These are phyloP conservation scores for Cossypha niveicapilla DNA, from an alignment of 2,797 vertebrate species.

Conservation along the genomic window DNA sequence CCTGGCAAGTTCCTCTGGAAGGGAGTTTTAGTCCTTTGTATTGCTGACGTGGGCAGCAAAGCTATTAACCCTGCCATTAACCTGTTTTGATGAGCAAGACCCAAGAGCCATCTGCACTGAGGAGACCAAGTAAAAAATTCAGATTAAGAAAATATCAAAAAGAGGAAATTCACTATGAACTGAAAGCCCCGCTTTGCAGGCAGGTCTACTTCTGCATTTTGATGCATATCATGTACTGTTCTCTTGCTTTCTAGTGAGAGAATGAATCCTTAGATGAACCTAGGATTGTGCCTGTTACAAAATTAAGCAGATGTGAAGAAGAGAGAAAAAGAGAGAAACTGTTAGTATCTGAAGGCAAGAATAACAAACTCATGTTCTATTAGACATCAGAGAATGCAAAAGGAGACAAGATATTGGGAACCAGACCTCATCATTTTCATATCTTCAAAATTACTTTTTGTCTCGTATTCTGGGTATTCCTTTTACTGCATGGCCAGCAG, in stretches of 20 bases:
- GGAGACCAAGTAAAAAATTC: neutral
- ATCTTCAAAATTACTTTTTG: neutral
- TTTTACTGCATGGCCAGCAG: neutral
- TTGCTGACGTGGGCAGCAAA: neutral
- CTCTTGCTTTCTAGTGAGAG: neutral
- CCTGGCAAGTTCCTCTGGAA: neutral
- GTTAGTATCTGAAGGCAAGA: neutral
- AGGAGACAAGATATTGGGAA: neutral
- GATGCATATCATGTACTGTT: neutral
- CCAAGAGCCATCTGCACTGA: neutral
- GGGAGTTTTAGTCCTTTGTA: neutral
- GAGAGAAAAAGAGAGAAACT: neutral
- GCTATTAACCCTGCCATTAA: neutral
- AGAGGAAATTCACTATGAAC: neutral
- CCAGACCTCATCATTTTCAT: neutral
- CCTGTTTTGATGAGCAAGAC: neutral
- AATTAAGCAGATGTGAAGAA: neutral
- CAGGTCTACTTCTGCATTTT: constrained; percentile 12
- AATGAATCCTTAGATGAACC: constrained; percentile 40
- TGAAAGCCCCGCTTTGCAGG: neutral
- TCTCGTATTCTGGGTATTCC: neutral
- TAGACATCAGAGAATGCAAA: neutral
- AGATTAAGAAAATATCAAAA: neutral
- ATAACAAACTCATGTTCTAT: neutral
- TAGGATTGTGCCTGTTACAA: neutral